Conservation (phyloP, 2,797 vertebrate species). For the Silurus lanzhouensis region DNA sequence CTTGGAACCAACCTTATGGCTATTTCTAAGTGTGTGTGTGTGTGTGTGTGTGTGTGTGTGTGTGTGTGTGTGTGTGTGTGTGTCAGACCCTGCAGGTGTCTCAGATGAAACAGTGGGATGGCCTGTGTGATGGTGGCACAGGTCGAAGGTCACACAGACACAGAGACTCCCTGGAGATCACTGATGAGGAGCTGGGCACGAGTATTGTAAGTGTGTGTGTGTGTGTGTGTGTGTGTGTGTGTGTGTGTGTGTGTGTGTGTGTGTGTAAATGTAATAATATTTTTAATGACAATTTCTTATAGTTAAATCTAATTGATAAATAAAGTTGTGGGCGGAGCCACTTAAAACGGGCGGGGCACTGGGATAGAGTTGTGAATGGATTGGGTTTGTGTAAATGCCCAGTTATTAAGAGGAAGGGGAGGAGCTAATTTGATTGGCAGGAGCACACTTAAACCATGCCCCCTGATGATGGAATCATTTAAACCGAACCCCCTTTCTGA, state of each 20-base stretch:
- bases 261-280: not conserved
- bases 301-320: not conserved
- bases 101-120: conserved; percentile 81
- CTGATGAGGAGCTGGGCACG: conserved; percentile 84
- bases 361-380: not conserved
- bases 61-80: conserved; percentile 41
- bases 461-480: not conserved
- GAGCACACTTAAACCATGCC: not conserved
- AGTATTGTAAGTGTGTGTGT: conserved; percentile 80
- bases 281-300: too few relatives aligned
- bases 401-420: not conserved
- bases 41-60: conserved; percentile 34
- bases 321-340: not conserved
- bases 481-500: not conserved
- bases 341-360: not conserved
- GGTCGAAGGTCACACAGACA: conserved; percentile 72
- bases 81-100: conserved; percentile 83
- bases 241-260: conserved; percentile 11
- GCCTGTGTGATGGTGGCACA: conserved; percentile 67
- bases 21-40: not conserved
- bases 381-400: not conserved
- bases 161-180: conserved; percentile 80
- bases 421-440: not conserved
- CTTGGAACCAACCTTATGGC: too few relatives aligned
- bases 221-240: not conserved